Base-by-base conservation (phyloP, 2,888 invertebrate genomes). In the Agriopis leucophaearia region DNA sequence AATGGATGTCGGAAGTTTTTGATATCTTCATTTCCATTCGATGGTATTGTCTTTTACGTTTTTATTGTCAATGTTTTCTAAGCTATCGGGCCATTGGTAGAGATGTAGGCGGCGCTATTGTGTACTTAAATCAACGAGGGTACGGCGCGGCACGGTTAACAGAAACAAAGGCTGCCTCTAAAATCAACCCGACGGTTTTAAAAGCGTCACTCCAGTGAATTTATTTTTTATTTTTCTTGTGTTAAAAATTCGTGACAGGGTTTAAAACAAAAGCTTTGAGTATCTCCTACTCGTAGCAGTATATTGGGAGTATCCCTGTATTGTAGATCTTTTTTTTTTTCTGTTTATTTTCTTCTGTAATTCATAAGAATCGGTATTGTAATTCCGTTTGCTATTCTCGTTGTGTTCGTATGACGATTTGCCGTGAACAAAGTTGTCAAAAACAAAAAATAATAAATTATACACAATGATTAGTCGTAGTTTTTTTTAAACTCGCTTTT, bases 21-120 rank as follows among this genome's bases (percentile, higher is more conserved):
- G 81, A 84, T 86, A 85, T 87, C 83, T 87, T 84, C 83, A 84
- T 87, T 90, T 86, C 80, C 83, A 85, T 88, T 86, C 77, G 82
- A 82, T 83, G 71, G 68, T 72, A 87, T 88, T 90, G 86, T 89
- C 86, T 86, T 81, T 79, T 83, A 82, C 81, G 82, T 89, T 88
- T 90, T 88, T 89, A 88, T 90, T 90, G 88, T 89, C 82, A 84
- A 81, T 83, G 82, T 86, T 88, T 88, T 89, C 88, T 88, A 87
- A 89, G 89, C 88, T 89, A 90, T 91, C 90, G 83, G 81, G 71
- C 82, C 81, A 85, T 87, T 89, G 88, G 87, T 78, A 59, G 81
- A 82, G 80, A 81, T 80, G 83, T 84, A 64, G 70, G 80, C 54
- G 81, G 76, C 76, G 77, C 87, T 78, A 88, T 92, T 92, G 90